phyloP scores from a whole-genome alignment of 1,140 invertebrate species.

The Eumeta japonica region DNA sequence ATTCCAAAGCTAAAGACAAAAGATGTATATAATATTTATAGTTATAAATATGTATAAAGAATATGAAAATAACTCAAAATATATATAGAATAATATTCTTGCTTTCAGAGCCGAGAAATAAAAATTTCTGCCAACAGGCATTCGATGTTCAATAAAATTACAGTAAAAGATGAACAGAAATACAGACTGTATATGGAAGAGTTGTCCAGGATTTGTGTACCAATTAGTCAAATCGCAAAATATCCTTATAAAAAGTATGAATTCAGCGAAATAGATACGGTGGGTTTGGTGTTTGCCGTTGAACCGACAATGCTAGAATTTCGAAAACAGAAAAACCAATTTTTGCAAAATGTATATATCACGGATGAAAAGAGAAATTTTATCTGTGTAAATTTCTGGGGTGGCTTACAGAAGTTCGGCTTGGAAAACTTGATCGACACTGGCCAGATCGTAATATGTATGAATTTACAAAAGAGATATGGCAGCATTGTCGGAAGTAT shows the following conservation, averaged over 20 bases:
- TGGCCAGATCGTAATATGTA: constrained; percentile 60
- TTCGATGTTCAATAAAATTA: constrained; percentile 26
- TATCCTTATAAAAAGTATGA: constrained; percentile 24
- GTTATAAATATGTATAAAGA: no score
- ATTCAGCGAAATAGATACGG: constrained; percentile 42
- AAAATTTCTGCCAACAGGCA: constrained; percentile 39
- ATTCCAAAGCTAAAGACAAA: no score
- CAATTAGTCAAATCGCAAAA: constrained; percentile 26
- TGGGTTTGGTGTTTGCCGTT: constrained; percentile 33
- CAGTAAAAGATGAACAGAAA: constrained; percentile 20
- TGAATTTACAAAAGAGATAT: constrained; percentile 61
- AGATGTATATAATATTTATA: no score
- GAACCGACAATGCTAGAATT: constrained; percentile 29
- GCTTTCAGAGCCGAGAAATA: constrained; percentile 53
- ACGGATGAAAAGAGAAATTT: constrained; percentile 52
- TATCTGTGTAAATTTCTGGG: constrained; percentile 64
- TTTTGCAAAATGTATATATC: constrained; percentile 53
- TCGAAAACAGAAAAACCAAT: constrained; percentile 18
- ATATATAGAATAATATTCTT: no score
- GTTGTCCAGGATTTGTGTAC: constrained; percentile 25
- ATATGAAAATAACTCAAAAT: no score
- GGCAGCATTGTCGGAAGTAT: constrained; percentile 37
- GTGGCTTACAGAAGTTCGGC: constrained; percentile 60
- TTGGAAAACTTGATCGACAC: constrained; percentile 60
- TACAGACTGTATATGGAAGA: constrained; percentile 14